Evolutionary conservation across 2,888 invertebrate species (phyloP), one percentile per base, ranked within the genome.

Genomic region (Panzeria rudis): DNA sequence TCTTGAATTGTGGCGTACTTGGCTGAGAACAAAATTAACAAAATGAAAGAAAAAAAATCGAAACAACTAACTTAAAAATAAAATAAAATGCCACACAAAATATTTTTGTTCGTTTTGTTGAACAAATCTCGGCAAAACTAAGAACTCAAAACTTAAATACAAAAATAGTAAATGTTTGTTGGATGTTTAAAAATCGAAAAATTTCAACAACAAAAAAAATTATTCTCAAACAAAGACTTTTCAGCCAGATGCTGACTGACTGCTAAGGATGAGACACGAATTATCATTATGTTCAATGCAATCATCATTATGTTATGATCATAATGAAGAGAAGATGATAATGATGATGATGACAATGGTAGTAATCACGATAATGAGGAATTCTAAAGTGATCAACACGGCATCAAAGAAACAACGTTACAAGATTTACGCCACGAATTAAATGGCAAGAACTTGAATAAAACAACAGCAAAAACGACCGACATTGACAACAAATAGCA

Each of bases 361-460:
- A 17, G n/a, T 29, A 29, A 50, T 66, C 56, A 61, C 41, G 35
- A 76, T 82, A 82, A 76, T 82, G 69, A 82, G 54, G 71, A 80
- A 80, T 80, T 80, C 76, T 76, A 41, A 29, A 69, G 81, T 82
- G 81, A 76, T 82, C 69, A 54, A 35, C 54, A 82, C 69, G 66
- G 50, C 25, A 71, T 23, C 41, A 52, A n/a, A 29, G 35, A 20
- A 75, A 62, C 32, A 86, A 81, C 69, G 83, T 75, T 84, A 86
- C 83, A 81, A 78, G 86, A 86, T 86, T 84, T 86, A 81, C 83
- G 77, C 86, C 83, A 86, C 77, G 83, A 86, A 82, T 82, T 82
- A 82, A 82, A 82, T 85, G 82, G 64, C 85, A 82, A 77, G 50
- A 75, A 81, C 32, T 68, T 47, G 35, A 78, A 20, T 25, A 62